These are phyloP conservation scores for Lysiphlebus fabarum DNA, from an alignment of 1,140 invertebrate genomes.

Conservation along the genomic window DNA sequence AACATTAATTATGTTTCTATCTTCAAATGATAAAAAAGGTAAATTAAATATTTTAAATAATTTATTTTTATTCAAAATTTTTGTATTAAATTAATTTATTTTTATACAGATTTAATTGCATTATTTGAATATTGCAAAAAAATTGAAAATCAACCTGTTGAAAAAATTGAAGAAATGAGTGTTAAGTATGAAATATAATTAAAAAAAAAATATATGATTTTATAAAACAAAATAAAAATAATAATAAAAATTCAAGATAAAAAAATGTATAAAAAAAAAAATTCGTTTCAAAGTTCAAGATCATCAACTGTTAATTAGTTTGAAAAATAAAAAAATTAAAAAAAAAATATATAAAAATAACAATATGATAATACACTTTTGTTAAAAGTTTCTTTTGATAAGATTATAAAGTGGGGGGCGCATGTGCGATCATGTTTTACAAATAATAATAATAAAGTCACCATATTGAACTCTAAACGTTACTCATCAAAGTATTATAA, in stretches of 20 bases:
- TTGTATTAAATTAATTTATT: slow-evolving; percentile 20
- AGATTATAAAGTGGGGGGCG: background rate
- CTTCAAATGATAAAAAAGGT: slow-evolving; percentile 50
- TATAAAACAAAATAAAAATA: too few species aligned
- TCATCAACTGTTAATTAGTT: too few species aligned
- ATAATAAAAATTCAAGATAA: too few species aligned
- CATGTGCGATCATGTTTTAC: slow-evolving; percentile 14
- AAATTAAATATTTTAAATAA: slow-evolving; percentile 7
- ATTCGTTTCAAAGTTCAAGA: too few species aligned
- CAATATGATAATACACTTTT: slow-evolving; percentile 4
- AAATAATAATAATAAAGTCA: background rate
- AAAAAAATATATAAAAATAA: background rate
- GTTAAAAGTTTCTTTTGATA: background rate
- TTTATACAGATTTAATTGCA: slow-evolving; percentile 39
- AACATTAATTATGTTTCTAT: slow-evolving; percentile 51
- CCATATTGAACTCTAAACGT: background rate
- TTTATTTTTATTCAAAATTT: slow-evolving; percentile 1
- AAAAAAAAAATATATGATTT: too few species aligned
- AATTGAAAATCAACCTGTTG: slow-evolving; percentile 30
- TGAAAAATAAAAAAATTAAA: background rate
- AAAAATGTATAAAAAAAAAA: too few species aligned
- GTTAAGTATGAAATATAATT: slow-evolving; percentile 42
- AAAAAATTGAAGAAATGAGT: slow-evolving; percentile 33
- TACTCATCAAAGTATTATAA: slow-evolving; percentile 4
- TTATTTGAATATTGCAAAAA: slow-evolving; percentile 41